Evolutionary conservation across 2,797 vertebrate species (phyloP), one percentile per base, ranked within the genome.

Genomic region (Lepilemur septentrionalis): DNA sequence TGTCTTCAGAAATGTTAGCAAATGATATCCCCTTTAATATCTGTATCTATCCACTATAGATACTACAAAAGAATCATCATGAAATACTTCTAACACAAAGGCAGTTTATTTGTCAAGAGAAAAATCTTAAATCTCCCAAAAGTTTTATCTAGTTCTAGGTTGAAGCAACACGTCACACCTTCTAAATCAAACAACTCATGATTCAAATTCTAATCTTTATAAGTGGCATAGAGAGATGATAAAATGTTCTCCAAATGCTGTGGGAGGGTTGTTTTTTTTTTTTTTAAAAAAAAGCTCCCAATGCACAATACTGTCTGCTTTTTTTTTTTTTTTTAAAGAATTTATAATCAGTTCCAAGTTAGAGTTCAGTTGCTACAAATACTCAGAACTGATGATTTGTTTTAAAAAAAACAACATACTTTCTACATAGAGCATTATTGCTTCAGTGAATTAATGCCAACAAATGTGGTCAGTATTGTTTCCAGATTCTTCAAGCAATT

Each of bases 201-300:
- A 94, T 72, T 96, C 95, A 96, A 93, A 88, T 89, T 92, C 93
- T 97, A 78, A 90, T 97, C 76, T 93, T 96, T 92, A 5, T 72
- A 96, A 95, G 67, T 75, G 61, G 61, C 76, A 94, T 0, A 65
- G 57, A 95, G 50, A 86, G 32, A 97, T 91, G 90, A 94, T 78
- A 86, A 97, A 97, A 96, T 85, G 76, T 90, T 94, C 97, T 97
- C 96, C 91, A 97, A 97, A 97, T 96, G 93, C 61, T 95, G 80
- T 59, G 83, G 63, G 80, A 92, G 52, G n/a, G 9, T 52, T 35
- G 65, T 93, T 87, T 90, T 92, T 97, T 93, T 38, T 38, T 38
- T 38, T 38, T 38, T 38, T n/a, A n/a, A 48, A 78, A 86, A 95
- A 76, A 43, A 30, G 35, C 61, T 94, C 87, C 86, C 79, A 78